Conservation (phyloP, 2,113 vertebrate species). For the Pitta sordida region DNA sequence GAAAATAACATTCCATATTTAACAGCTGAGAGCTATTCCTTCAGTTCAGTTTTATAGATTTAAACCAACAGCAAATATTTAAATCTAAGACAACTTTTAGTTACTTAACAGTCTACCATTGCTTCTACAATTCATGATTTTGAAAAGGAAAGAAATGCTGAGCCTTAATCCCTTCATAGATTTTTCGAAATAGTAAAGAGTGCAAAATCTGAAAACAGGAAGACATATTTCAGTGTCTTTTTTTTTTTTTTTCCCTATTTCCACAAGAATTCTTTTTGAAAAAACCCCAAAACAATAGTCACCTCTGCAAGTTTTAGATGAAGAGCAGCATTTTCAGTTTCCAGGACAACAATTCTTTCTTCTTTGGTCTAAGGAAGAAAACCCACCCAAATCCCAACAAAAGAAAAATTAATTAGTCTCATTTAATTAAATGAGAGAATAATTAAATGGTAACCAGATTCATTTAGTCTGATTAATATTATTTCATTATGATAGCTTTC, state of each 20-base stretch:
- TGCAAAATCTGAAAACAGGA: neutral
- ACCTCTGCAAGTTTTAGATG: constrained; percentile 82
- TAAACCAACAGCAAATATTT: neutral
- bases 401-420: neutral
- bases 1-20: neutral
- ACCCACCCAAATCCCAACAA: neutral
- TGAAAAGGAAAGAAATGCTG: neutral
- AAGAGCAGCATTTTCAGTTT: constrained; percentile 83
- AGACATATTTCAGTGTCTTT: neutral
- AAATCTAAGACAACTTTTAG: neutral
- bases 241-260: neutral
- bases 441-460: neutral
- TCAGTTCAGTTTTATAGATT: neutral
- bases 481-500: neutral
- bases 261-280: neutral
- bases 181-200: neutral
- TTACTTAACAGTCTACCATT: neutral
- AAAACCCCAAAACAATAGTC: neutral
- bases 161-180: neutral
- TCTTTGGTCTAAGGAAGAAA: constrained; percentile 77
- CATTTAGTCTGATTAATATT: accelerated
- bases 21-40: neutral
- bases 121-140: neutral
- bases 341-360: constrained; percentile 82
- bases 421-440: neutral